Base-by-base conservation (phyloP, 2,888 invertebrate genomes). In the Ichneumoninae sp. region DNA sequence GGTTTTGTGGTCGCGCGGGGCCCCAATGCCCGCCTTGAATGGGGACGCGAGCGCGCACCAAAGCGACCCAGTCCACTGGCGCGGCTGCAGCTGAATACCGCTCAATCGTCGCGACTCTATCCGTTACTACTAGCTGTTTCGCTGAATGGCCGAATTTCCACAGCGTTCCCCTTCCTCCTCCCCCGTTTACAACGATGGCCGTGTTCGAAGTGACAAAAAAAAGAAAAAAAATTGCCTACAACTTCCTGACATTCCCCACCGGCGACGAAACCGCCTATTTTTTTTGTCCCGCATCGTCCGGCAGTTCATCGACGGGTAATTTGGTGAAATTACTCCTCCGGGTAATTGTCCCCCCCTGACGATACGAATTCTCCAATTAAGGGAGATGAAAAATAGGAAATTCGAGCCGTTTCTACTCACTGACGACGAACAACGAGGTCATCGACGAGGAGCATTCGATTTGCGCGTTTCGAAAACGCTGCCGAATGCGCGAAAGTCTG, bases 121-220 rank as follows among this genome's bases (percentile, higher is more conserved):
- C 33, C 65, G 57, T 80, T 80, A 83, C 76, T 69, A 80, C 82
- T 73, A 60, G 71, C 33, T 52, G 30, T 30, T 30, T 40, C 85
- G 76, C 74, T 82, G 47, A 85, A 85, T 85, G 85, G 85, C 79
- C 76, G 82, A 85, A 85, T 81, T 79, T 66, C 70, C 60, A 19
- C 30, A 36, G 54, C 66, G 71, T 52, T 13, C 22, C 60, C 36
- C 47, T 52, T 19, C 26, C 63, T 69, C 54, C 63, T 6, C 6
- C 1, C 1, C 5, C 30, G 4, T 16, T 33, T 30, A 63, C 19
- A 47, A n/a, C 60, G 76, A 78, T 76, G 79, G 74, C 77, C 47
- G 70, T 69, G 69, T 65, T 66, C 60, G 36, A 68, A 54, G 52
- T 79, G 47, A 47, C 3, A 60, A 40, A 63, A 63, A 65, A 70